Evolutionary conservation across 2,888 invertebrate genomes (phyloP).

Genomic region (Parascotia fuliginaria): DNA sequence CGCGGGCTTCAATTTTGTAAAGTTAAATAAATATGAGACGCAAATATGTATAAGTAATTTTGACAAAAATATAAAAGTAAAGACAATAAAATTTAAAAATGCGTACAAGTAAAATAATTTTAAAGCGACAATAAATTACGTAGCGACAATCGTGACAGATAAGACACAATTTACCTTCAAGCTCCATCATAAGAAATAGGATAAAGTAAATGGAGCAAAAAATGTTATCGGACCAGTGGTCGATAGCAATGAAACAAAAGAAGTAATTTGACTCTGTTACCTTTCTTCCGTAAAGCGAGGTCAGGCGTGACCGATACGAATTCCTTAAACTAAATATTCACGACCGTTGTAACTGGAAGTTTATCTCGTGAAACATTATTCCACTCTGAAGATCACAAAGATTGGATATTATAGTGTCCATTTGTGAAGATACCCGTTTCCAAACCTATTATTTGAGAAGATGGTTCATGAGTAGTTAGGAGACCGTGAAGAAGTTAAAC

Average conservation of each 20-base stretch:
- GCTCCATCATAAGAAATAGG: conserved; percentile 39
- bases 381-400: conserved; percentile 33
- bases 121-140: neutral
- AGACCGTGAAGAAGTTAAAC: conserved; percentile 62
- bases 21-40: neutral
- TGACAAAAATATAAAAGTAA: neutral
- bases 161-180: conserved; percentile 32
- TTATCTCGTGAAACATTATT: conserved; percentile 35
- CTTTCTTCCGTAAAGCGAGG: conserved; percentile 81
- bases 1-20: neutral
- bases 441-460: conserved; percentile 40
- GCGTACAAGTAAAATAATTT: neutral
- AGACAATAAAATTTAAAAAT: neutral
- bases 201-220: conserved; percentile 60
- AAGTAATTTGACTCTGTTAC: conserved; percentile 66
- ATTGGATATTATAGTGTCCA: conserved; percentile 38
- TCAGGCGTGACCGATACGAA: conserved; percentile 75
- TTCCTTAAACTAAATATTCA: conserved; percentile 65
- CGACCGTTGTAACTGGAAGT: conserved; percentile 47
- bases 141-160: conserved; percentile 11
- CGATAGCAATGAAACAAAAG: conserved; percentile 70
- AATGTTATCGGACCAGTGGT: conserved; percentile 55
- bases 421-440: conserved; percentile 37
- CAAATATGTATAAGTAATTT: neutral
- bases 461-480: conserved; percentile 47